These are phyloP conservation scores for Chionodraco myersi DNA, from an alignment of 2,113 vertebrate species.

Conservation along the genomic window DNA sequence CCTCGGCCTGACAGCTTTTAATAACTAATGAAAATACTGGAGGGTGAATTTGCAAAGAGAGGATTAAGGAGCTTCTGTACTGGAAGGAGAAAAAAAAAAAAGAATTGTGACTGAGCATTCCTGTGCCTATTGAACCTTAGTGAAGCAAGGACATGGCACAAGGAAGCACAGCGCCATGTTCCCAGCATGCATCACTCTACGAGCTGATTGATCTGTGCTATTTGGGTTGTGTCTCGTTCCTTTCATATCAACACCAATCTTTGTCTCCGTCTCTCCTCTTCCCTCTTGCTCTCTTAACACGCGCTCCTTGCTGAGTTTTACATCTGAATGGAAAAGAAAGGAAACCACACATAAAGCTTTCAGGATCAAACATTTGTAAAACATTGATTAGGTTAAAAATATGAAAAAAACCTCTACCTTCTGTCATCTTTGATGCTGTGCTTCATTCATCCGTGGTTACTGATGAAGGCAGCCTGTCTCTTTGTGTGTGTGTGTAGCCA, in stretches of 20 bases:
- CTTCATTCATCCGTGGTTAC: conserved; percentile 51
- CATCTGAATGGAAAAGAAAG: conserved; percentile 29
- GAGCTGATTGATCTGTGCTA: conserved; percentile 77
- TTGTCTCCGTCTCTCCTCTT: conserved; percentile 51
- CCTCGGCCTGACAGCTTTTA: conserved; percentile 75
- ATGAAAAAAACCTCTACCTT: conserved; percentile 23
- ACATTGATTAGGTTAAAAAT: conserved; percentile 64
- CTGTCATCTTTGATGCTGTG: conserved; percentile 53
- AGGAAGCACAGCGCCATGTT: conserved; percentile 54
- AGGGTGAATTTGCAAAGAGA: conserved; percentile 62
- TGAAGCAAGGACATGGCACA: conserved; percentile 54
- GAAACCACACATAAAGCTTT: conserved; percentile 3
- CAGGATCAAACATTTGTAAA: conserved; percentile 54
- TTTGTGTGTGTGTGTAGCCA: conserved; percentile 1
- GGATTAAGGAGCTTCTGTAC: conserved; percentile 50
- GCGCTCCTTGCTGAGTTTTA: conserved; percentile 34
- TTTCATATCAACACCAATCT: conserved; percentile 59
- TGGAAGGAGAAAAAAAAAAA: conserved; percentile 15
- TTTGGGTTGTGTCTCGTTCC: conserved; percentile 39
- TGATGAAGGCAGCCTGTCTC: conserved; percentile 22
- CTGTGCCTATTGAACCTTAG: neutral
- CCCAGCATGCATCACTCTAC: conserved; percentile 64
- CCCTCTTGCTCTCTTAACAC: conserved; percentile 49
- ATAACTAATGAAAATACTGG: conserved; percentile 76
- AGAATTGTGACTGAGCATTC: neutral